Base-by-base conservation (phyloP, 30 jellyfish, hydroid and myxozoan species). In the Hydra vulgaris region DNA sequence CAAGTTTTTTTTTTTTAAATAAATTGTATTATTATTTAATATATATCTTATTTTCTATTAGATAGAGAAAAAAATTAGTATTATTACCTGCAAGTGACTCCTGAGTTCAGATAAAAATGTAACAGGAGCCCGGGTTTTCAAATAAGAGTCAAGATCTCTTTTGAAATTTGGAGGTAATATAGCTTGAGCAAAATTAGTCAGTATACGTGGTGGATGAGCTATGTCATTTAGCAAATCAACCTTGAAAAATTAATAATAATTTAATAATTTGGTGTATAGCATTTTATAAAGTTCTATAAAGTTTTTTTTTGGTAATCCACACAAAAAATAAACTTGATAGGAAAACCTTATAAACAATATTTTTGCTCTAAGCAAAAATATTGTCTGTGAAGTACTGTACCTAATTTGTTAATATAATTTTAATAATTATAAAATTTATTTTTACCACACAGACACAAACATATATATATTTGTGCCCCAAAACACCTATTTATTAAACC, bases 71-170 rank as follows among this genome's bases (percentile, higher is more conserved):
- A 3, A 8, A 74, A 69, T 8, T 69, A 69, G 5, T 20, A 23
- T 20, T 19, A 56, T 19, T 80, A 91, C 98, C 95, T 91, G 98
- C 75, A 91, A 66, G 82, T 86, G 92, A 80, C 93, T 87, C 56
- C 98, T 54, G 1, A 91, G 76, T 80, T 91, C 98, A 24, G 98
- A 91, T 81, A 91, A 74, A 89, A 91, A 91, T 0, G 98, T 91
- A 20, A 91, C 98, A 0, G 98, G 98, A 15, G 96, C 96, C 69
- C 98, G 75, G 0, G 95, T 86, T 76, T 91, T 91, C 83, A 91
- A 78, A 82, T 91, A 91, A 0, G 98, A 91, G 78, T 91, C 98
- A 69, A 91, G 78, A 74, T 91, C 96, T 88, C 87, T 68, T 21
- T 86, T 86, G 89, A 91, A 91, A 70, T 76, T 83, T 8, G 92